Conservation (phyloP, 2,113 vertebrate genomes). For the Ondatra zibethicus region DNA sequence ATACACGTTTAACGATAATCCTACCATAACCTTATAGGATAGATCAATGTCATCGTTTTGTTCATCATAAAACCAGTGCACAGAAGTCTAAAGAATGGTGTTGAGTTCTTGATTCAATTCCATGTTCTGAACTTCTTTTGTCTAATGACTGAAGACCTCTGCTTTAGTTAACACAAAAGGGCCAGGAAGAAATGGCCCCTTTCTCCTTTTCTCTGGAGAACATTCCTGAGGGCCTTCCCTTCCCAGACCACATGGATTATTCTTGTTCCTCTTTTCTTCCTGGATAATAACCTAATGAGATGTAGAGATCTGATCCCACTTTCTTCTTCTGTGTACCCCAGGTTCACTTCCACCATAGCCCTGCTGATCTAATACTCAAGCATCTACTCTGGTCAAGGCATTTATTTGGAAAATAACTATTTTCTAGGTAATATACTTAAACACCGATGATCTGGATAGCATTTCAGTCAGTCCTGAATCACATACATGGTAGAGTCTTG, state of each 20-base stretch:
- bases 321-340: too few relatives aligned
- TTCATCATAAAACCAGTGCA: background rate
- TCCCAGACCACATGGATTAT: too few relatives aligned
- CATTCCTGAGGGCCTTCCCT: too few relatives aligned
- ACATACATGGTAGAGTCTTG: background rate
- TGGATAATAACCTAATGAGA: too few relatives aligned
- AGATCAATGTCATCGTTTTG: background rate
- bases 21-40: background rate
- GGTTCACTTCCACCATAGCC: too few relatives aligned
- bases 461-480: background rate
- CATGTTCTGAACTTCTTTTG: background rate
- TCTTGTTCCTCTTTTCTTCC: too few relatives aligned
- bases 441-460: background rate
- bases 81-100: background rate
- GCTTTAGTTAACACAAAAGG: background rate
- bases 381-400: background rate
- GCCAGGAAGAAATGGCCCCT: too few relatives aligned
- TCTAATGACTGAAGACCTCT: background rate
- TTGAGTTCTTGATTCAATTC: background rate
- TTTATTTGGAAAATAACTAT: background rate
- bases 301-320: too few relatives aligned
- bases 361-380: background rate
- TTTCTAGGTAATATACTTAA: background rate
- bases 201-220: too few relatives aligned
- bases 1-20: background rate